Evolutionary conservation across 2,113 vertebrate species (phyloP).

Genomic region (Tragelaphus buxtoni): DNA sequence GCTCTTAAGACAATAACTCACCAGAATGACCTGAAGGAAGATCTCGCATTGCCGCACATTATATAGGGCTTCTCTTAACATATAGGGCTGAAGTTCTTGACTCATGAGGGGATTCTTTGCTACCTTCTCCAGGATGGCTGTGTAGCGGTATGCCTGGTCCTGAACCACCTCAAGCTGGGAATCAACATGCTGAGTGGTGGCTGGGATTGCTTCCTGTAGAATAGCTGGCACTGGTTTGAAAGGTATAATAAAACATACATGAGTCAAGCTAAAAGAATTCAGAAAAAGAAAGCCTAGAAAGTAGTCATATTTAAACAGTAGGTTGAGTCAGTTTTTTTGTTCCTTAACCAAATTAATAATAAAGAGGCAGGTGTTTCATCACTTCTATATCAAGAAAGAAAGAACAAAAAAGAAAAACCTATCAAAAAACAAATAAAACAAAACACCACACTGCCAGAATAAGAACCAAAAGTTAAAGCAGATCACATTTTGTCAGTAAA

Average conservation of each 20-base stretch:
- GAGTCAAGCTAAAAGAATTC: neutral
- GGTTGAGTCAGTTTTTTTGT: neutral
- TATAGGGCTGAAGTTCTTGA: slow-evolving; percentile 2
- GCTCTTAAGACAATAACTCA: slow-evolving; percentile 71
- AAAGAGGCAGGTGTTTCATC: neutral
- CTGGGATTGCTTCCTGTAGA: slow-evolving; percentile 82
- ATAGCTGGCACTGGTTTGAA: slow-evolving; percentile 83
- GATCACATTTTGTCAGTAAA: neutral
- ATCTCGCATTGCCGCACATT: slow-evolving; percentile 88
- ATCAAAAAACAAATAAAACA: neutral
- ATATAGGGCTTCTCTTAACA: slow-evolving; percentile 88
- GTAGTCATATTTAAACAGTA: neutral
- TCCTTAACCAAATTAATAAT: slow-evolving; percentile 17
- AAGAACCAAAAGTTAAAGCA: neutral
- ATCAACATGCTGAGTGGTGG: slow-evolving; percentile 74
- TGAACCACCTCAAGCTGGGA: slow-evolving; percentile 76
- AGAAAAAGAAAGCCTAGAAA: neutral
- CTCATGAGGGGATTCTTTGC: neutral
- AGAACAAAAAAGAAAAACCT: neutral
- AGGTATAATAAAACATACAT: neutral
- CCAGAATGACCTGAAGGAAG: slow-evolving; percentile 90
- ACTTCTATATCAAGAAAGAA: neutral
- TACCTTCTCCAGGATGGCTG: slow-evolving; percentile 85
- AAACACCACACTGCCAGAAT: neutral
- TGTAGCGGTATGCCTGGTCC: slow-evolving; percentile 82